A percentile compares a stretch with the other conserved stretches of the same genome.
Conservation (phyloP, 2,888 invertebrate species). For the Drosophila dives region DNA sequence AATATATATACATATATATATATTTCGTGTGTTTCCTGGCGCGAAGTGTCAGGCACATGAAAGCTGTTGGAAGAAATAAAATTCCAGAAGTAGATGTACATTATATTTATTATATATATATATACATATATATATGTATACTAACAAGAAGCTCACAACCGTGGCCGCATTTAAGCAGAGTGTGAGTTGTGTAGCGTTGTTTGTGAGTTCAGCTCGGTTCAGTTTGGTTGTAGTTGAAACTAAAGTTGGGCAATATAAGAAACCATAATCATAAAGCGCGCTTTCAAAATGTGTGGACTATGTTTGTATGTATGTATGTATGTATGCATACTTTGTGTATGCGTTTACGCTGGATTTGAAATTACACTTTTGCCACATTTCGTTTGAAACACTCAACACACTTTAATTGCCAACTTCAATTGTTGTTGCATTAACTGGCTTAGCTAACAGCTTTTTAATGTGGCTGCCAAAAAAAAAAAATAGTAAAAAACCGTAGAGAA, state of each 20-base stretch:
- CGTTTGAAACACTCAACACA: slow-evolving; percentile 60
- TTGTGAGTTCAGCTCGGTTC: slow-evolving; percentile 45
- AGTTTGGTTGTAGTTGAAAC: slow-evolving; percentile 48
- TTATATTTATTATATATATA: neutral
- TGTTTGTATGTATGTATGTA: slow-evolving; percentile 14
- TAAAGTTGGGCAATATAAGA: slow-evolving; percentile 65
- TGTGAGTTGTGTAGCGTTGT: slow-evolving; percentile 54
- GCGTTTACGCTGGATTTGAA: slow-evolving; percentile 37
- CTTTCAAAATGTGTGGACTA: slow-evolving; percentile 64
- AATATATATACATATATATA: slow-evolving; percentile 15
- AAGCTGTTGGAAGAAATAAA: slow-evolving; percentile 61
- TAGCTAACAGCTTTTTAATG: slow-evolving; percentile 56
- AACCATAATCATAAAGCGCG: slow-evolving; percentile 69
- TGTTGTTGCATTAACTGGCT: slow-evolving; percentile 62
- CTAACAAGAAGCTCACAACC: slow-evolving; percentile 31
- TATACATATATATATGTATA: neutral
- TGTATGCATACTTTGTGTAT: neutral
- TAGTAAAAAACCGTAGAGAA: neutral
- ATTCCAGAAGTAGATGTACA: slow-evolving; percentile 37
- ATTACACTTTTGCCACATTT: slow-evolving; percentile 77
- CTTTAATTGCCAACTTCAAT: slow-evolving; percentile 71
- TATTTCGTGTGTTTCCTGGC: slow-evolving; percentile 48
- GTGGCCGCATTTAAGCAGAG: slow-evolving; percentile 62
- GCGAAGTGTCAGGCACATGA: slow-evolving; percentile 59
- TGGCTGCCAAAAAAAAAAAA: slow-evolving; percentile 38